A percentile compares a stretch with the other conserved stretches of the same genome.
Evolutionary conservation across 2,888 invertebrate genomes (phyloP).

Genomic region (Sarcophaga subvicina): DNA sequence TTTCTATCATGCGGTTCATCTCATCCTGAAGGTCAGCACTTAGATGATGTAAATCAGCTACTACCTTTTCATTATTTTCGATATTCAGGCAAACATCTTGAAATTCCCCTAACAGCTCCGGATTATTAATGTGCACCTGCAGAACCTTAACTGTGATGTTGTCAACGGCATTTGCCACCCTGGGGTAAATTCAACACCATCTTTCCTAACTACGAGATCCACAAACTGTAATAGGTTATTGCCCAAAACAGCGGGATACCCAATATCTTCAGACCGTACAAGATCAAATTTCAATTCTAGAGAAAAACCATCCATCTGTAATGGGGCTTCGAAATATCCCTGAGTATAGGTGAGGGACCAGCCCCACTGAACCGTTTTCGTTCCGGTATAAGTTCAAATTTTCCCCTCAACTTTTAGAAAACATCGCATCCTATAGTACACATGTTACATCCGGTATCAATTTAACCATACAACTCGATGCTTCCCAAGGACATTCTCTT

Average conservation of each 20-base stretch:
- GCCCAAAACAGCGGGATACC: background rate
- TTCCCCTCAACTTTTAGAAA: background rate
- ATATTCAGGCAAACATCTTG: background rate
- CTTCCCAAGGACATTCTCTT: background rate
- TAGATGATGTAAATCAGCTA: background rate
- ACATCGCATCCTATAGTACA: conserved; percentile 5
- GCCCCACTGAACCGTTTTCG: background rate
- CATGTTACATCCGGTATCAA: conserved; percentile 19
- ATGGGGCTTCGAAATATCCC: background rate
- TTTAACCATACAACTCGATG: background rate
- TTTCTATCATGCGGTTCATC: background rate
- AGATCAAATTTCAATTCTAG: background rate
- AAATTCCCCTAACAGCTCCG: background rate
- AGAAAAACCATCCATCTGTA: background rate
- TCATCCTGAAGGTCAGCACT: background rate
- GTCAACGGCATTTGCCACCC: conserved; percentile 28
- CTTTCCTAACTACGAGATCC: background rate
- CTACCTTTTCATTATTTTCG: background rate
- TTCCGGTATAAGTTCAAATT: background rate
- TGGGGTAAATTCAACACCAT: conserved; percentile 52
- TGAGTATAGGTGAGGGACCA: conserved; percentile 1
- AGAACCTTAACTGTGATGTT: too few relatives aligned
- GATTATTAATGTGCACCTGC: too few relatives aligned
- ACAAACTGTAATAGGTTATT: background rate
- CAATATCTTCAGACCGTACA: background rate